Evolutionary conservation across 92 coral and sea anemone species (phyloP).

Genomic region (Epizoanthus rinbou): DNA sequence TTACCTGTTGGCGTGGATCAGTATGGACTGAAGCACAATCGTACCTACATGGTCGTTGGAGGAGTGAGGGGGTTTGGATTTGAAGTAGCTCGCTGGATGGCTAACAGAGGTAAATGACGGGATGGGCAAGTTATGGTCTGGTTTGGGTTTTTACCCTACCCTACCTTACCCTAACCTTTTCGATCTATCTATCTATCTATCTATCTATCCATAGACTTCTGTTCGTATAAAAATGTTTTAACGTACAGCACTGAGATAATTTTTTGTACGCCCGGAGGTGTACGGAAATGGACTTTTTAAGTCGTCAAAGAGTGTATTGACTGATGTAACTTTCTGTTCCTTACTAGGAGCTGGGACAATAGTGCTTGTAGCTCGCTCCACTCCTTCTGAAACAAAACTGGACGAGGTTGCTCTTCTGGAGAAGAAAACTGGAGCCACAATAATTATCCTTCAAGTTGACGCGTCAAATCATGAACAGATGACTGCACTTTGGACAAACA

Average conservation of each 20-base stretch:
- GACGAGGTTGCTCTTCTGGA: constrained; percentile 55
- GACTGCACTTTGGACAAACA: constrained; percentile 44
- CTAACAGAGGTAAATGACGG: constrained; percentile 31
- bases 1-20: constrained; percentile 57
- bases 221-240: no score
- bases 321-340: background rate
- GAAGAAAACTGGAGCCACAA: constrained; percentile 47
- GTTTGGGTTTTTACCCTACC: background rate
- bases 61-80: constrained; percentile 75
- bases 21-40: constrained; percentile 57
- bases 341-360: constrained; percentile 61
- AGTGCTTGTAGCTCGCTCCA: constrained; percentile 65
- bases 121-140: background rate
- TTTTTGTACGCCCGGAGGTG: no score
- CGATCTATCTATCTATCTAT: no score
- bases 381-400: constrained; percentile 50
- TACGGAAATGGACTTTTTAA: no score
- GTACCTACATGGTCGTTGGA: constrained; percentile 69
- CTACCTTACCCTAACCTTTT: no score
- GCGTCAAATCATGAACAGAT: constrained; percentile 68
- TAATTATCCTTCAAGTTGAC: constrained; percentile 67
- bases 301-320: no score
- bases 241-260: no score
- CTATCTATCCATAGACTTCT: no score
- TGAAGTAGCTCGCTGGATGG: constrained; percentile 79